Conservation (phyloP, 2,888 invertebrate genomes). For the Heliconius ethilla region DNA sequence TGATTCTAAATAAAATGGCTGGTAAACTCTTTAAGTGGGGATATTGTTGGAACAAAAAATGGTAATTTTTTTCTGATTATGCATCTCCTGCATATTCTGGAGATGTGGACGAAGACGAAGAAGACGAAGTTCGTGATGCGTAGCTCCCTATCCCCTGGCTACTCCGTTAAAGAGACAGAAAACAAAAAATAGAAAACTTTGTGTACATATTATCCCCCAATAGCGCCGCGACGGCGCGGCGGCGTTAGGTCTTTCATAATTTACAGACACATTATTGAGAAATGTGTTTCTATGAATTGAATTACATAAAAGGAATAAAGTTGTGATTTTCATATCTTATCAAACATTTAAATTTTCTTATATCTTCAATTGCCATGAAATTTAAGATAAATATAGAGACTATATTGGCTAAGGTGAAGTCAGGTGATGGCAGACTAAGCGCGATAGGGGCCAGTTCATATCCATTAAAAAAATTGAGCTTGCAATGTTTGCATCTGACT, state of each 20-base stretch:
- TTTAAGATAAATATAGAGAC: too few relatives aligned
- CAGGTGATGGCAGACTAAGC: too few relatives aligned
- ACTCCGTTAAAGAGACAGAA: not conserved
- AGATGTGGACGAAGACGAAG: too few relatives aligned
- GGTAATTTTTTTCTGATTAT: not conserved
- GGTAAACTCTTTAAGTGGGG: not conserved
- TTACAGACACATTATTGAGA: not conserved
- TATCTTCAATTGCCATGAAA: too few relatives aligned
- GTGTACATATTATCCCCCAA: not conserved
- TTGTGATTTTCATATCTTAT: not conserved
- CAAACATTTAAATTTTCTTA: not conserved
- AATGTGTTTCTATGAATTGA: not conserved
- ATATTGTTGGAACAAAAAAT: not conserved
- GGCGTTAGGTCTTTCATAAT: not conserved
- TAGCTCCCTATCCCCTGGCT: too few relatives aligned
- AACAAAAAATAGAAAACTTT: not conserved
- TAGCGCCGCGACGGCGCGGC: not conserved
- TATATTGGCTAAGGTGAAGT: too few relatives aligned
- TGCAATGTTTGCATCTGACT: not conserved
- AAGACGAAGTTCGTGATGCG: not conserved
- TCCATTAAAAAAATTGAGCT: too few relatives aligned
- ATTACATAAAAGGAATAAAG: not conserved
- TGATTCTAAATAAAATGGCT: constrained; percentile 24
- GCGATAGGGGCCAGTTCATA: too few relatives aligned
- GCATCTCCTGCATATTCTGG: not conserved